Evolutionary conservation across 2,797 vertebrate genomes (phyloP).

Genomic region (Bovichtus variegatus): DNA sequence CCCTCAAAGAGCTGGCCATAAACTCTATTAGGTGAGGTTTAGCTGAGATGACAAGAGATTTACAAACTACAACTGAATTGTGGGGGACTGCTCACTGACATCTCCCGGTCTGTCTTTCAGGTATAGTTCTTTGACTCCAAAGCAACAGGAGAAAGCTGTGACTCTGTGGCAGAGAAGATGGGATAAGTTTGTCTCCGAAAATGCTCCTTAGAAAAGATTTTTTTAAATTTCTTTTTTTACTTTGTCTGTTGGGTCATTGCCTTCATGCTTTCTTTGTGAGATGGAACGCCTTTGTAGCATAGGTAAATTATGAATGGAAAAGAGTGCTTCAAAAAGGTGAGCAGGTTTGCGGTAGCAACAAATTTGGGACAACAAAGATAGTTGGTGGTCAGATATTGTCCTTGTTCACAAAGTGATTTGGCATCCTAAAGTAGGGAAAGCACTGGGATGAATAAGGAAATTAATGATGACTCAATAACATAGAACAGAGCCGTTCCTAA

Average conservation of each 20-base stretch:
- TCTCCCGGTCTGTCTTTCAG: slow-evolving; percentile 75
- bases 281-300: not conserved
- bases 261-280: not conserved
- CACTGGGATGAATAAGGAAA: not conserved
- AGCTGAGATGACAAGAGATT: not conserved
- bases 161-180: slow-evolving; percentile 88
- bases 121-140: slow-evolving; percentile 86
- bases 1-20: slow-evolving; percentile 90
- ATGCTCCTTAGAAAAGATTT: slow-evolving; percentile 22
- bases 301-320: not conserved
- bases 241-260: not conserved
- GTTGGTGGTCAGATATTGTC: not conserved
- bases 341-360: not conserved
- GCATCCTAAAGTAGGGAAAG: not conserved
- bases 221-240: not conserved
- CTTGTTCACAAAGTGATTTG: not conserved
- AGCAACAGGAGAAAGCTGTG: slow-evolving; percentile 79
- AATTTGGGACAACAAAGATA: not conserved
- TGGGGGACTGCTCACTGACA: not conserved
- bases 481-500: not conserved
- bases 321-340: not conserved
- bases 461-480: not conserved
- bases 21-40: slow-evolving; percentile 90
- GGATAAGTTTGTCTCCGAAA: slow-evolving; percentile 89
- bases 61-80: not conserved